Evolutionary conservation across 2,888 invertebrate species (phyloP), one percentile per base, ranked within the genome.

Genomic region (Orthosia incerta): DNA sequence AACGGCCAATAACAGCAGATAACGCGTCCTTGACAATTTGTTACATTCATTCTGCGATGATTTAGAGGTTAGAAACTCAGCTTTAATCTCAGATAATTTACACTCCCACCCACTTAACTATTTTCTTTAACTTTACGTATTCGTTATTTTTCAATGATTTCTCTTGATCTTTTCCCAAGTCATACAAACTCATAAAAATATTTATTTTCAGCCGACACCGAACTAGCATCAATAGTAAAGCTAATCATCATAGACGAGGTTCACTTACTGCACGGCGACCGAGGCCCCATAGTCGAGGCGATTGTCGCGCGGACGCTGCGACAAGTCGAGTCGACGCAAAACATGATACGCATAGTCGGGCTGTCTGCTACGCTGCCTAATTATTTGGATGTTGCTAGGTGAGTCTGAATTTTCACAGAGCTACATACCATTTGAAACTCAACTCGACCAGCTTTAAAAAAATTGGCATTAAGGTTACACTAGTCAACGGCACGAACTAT

Each of bases 251-350:
- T 99, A 83, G 99, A 99, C 93, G 99, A 99, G 93, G 99, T 99
- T 0, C 99, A 99, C 94, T 96, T 99, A 48, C 96, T 99, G 63
- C 99, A 99, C 92, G 99, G 99, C 4, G 99, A 99, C 90, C 97
- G 99, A 88, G 99, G 99, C 0, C 99, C 99, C 0, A 99, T 99
- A 7, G 98, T 99, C 7, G 99, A 99, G 94, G 99, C 99, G 0
- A 96, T 99, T 13, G 99, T 99, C 0, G 99, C 99, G 0, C 97
- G 99, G 83, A 99, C 99, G 0, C 95, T 99, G 11, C 97, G 99
- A 79, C 98, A 99, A 94, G 98, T 99, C 0, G 98, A 99, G 89
- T 98, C 98, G 1, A 98, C 98, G 0, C 99, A 99, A 93, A 98
- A 97, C 90, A 99, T 99, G 98, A 99, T 99, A 74, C 97, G 99